Evolutionary conservation across 2,797 vertebrate species (phyloP).

Genomic region (Salmo trutta): DNA sequence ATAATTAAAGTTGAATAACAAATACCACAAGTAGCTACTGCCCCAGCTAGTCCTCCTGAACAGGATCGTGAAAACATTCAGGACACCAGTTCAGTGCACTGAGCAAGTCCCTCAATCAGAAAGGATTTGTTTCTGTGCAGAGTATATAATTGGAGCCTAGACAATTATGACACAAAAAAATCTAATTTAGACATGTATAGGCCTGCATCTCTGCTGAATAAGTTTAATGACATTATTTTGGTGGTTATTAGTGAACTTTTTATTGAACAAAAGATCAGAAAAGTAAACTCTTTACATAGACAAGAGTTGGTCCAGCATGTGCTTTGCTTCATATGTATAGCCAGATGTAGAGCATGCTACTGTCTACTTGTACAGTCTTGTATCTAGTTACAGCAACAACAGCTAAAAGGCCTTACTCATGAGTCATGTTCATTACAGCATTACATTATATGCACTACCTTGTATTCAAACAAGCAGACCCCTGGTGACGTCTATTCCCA

Average conservation of each 20-base stretch:
- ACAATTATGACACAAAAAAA: conserved; percentile 59
- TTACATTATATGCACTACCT: neutral
- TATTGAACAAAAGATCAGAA: neutral
- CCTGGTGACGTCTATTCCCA: neutral
- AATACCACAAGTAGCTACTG: conserved; percentile 65
- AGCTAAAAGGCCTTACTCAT: neutral
- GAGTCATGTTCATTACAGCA: neutral
- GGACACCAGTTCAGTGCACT: conserved; percentile 61
- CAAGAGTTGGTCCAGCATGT: neutral
- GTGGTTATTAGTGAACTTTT: neutral
- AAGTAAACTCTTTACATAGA: neutral
- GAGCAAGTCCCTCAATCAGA: conserved; percentile 65
- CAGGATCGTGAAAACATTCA: conserved; percentile 69
- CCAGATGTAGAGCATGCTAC: neutral
- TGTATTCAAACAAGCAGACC: neutral
- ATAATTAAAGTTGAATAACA: conserved; percentile 86
- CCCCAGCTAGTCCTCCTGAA: conserved; percentile 66
- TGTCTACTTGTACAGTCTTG: neutral
- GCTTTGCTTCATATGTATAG: neutral
- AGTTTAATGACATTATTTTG: neutral
- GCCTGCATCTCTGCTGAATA: neutral
- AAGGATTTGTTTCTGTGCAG: conserved; percentile 62
- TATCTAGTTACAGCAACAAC: neutral
- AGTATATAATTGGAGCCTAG: conserved; percentile 63
- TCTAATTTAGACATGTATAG: neutral